Conservation (phyloP, 2,888 invertebrate species). For the Parasteatoda lunata region DNA sequence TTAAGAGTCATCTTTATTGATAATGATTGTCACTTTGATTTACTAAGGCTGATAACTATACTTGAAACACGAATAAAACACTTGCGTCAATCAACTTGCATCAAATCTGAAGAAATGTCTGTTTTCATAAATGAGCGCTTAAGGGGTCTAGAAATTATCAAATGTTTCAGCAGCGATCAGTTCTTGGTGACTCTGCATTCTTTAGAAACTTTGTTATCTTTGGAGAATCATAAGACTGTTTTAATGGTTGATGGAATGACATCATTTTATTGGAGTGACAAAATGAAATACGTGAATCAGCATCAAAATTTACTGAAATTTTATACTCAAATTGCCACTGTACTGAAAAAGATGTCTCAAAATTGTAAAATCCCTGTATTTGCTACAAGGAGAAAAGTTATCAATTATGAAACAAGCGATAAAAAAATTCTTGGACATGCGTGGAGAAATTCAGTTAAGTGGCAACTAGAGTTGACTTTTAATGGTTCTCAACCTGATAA, state of each 20-base stretch:
- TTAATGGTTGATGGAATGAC: constrained; percentile 43
- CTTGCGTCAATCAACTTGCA: too few relatives aligned
- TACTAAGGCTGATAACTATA: constrained; percentile 24
- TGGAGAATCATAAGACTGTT: not conserved
- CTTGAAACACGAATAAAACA: constrained; percentile 22
- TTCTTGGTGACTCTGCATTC: constrained; percentile 17
- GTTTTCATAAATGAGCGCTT: constrained; percentile 28
- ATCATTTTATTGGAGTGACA: constrained; percentile 39
- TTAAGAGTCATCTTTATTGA: constrained; percentile 30
- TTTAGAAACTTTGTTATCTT: not conserved
- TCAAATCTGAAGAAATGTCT: not conserved
- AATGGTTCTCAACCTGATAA: not conserved
- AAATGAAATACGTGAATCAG: not conserved
- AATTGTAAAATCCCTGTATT: constrained; percentile 18
- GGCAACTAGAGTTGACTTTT: constrained; percentile 8
- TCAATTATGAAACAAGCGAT: not conserved
- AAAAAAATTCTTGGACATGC: constrained; percentile 4
- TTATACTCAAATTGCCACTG: not conserved
- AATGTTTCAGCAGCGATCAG: constrained; percentile 24
- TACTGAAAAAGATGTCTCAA: constrained; percentile 8
- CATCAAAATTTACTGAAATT: not conserved
- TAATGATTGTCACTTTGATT: constrained; percentile 39
- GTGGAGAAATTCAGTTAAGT: constrained; percentile 16
- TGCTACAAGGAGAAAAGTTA: constrained; percentile 26
- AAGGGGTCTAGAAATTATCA: constrained; percentile 22